phyloP scores from a whole-genome alignment of 23 tunicate genomes.

The Oikopleura dioica region DNA sequence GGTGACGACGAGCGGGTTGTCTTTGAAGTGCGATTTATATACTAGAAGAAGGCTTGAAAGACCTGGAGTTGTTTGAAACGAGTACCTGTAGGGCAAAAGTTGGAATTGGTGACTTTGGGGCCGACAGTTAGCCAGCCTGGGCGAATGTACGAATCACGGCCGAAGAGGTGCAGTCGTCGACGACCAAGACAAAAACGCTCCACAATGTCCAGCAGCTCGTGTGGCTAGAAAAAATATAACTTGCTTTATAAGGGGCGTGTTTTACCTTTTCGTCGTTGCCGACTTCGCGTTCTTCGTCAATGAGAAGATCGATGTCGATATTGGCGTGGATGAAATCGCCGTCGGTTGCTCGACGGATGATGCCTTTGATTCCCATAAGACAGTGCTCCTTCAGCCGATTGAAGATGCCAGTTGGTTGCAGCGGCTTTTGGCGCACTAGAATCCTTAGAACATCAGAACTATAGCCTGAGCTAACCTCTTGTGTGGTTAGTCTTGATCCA shows the following conservation, averaged over 20 bases:
- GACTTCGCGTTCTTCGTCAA: conserved; percentile 42
- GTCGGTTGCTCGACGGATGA: conserved; percentile 54
- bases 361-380: conserved; percentile 87
- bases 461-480: background rate
- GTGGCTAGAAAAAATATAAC: too few species aligned
- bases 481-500: conserved; percentile 80
- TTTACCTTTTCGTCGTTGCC: conserved; percentile 77
- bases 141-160: conserved; percentile 46
- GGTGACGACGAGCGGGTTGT: background rate
- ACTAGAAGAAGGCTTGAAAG: too few species aligned
- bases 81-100: conserved; percentile 44
- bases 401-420: background rate
- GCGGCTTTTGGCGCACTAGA: background rate
- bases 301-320: conserved; percentile 71
- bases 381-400: conserved; percentile 36
- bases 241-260: too few species aligned
- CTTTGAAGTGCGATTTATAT: background rate
- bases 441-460: background rate
- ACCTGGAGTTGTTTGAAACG: too few species aligned
- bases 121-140: conserved; percentile 97
- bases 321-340: conserved; percentile 95
- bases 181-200: conserved; percentile 88
- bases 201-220: conserved; percentile 59
- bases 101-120: conserved; percentile 55
- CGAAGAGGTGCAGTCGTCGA: conserved; percentile 19